A percentile compares a stretch with the other conserved stretches of the same genome.
Evolutionary conservation across 2,113 vertebrate genomes (phyloP).

Genomic region (Leptobrachium ailaonicum): DNA sequence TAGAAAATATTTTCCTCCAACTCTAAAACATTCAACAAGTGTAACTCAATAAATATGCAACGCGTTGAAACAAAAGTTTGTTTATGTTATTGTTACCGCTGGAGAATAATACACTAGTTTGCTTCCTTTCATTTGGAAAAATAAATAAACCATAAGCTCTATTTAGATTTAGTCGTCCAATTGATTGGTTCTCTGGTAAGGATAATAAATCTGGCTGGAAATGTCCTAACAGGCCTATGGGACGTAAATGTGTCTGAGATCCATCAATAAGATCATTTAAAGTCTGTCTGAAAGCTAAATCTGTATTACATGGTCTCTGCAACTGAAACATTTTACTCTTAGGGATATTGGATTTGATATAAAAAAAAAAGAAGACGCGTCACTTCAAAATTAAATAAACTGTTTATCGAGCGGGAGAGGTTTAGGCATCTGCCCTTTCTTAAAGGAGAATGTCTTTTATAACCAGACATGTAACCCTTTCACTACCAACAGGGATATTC

Average conservation of each 20-base stretch:
- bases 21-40: too few species aligned
- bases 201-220: neutral
- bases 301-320: neutral
- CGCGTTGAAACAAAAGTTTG: too few species aligned
- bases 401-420: neutral
- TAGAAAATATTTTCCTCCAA: too few species aligned
- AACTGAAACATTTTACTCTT: neutral
- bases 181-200: neutral
- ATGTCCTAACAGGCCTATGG: neutral
- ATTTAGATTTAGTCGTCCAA: neutral
- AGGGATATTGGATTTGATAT: conserved; percentile 3
- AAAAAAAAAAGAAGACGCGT: neutral
- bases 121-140: too few species aligned
- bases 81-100: too few species aligned
- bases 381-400: neutral
- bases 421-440: neutral
- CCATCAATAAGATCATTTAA: neutral
- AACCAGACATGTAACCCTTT: too few species aligned
- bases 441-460: too few species aligned
- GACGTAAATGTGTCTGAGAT: neutral
- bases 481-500: too few species aligned
- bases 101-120: too few species aligned
- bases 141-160: too few species aligned
- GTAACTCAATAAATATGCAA: too few species aligned
- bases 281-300: neutral